These are phyloP conservation scores for Leptopilina myrica DNA, from an alignment of 2,888 invertebrate genomes.

Conservation along the genomic window DNA sequence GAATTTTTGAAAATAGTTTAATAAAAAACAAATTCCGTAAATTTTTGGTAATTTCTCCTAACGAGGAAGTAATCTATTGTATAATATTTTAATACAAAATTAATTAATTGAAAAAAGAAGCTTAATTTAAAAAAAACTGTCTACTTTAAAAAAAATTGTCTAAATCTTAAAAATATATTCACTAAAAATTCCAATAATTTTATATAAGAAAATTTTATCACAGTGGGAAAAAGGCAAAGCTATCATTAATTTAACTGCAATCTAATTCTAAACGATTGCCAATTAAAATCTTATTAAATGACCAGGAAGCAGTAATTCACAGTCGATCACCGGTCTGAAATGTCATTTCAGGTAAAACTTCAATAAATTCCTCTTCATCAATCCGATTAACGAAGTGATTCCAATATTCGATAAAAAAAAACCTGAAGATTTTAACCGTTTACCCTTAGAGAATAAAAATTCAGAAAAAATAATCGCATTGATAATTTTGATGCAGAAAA, in stretches of 20 bases:
- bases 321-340: conserved; percentile 24
- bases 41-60: too few species aligned
- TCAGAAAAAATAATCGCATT: background rate
- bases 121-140: too few species aligned
- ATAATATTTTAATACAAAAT: too few species aligned
- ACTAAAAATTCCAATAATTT: too few species aligned
- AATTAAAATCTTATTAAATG: conserved; percentile 16
- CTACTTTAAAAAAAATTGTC: too few species aligned
- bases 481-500: background rate
- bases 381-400: background rate
- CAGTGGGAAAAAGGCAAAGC: background rate
- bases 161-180: too few species aligned
- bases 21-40: too few species aligned
- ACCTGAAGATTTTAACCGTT: background rate
- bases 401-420: background rate
- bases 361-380: background rate
- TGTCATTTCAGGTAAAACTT: conserved; percentile 8
- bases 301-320: conserved; percentile 18
- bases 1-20: too few species aligned
- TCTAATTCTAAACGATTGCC: conserved; percentile 3
- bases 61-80: too few species aligned
- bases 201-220: conserved; percentile 16
- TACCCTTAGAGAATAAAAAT: background rate
- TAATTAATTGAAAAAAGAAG: too few species aligned
- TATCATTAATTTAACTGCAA: conserved; percentile 1